These are phyloP conservation scores for Columba guinea DNA, from an alignment of 2,797 vertebrate genomes.

Conservation along the genomic window DNA sequence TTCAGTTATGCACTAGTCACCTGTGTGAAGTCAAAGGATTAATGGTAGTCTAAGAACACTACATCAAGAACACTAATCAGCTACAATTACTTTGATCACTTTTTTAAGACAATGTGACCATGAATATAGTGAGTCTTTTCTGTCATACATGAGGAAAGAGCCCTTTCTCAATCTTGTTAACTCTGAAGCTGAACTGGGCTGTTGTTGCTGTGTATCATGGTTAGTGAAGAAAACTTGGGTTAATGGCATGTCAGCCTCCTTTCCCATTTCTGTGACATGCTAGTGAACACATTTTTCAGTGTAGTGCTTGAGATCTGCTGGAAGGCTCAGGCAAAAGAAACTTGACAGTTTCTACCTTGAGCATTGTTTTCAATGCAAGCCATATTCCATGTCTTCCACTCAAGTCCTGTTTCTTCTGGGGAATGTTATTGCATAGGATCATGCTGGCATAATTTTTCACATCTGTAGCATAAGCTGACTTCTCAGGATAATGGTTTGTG, in stretches of 20 bases:
- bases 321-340: neutral
- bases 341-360: neutral
- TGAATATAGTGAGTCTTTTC: neutral
- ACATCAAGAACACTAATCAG: neutral
- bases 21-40: neutral
- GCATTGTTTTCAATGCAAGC: neutral
- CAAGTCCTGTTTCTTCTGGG: neutral
- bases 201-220: neutral
- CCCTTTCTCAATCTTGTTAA: neutral
- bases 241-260: neutral
- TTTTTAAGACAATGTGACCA: neutral
- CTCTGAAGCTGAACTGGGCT: neutral
- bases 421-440: neutral
- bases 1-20: neutral
- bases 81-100: neutral
- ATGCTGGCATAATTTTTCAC: neutral
- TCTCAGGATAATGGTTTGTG: neutral
- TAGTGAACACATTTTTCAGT: neutral
- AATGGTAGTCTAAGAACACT: neutral
- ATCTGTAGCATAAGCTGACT: neutral
- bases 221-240: neutral
- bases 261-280: neutral
- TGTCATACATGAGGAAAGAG: neutral
- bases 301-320: neutral
- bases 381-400: neutral